phyloP scores from a whole-genome alignment of 2,797 vertebrate species.

The Scarus forsteni region DNA sequence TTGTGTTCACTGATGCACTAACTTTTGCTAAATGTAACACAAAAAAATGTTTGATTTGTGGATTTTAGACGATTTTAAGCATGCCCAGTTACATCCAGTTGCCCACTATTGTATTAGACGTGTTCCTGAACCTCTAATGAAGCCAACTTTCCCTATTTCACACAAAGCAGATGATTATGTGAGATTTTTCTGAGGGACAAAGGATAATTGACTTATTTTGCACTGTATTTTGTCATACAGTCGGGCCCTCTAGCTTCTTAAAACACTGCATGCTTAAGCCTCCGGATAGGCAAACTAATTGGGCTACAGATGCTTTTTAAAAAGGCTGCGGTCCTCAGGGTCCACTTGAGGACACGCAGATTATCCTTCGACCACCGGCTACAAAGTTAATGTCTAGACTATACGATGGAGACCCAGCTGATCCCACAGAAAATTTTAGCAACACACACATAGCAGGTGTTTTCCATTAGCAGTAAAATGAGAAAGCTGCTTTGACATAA shows the following conservation, averaged over 20 bases:
- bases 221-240: constrained; percentile 9
- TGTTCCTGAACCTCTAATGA: not conserved
- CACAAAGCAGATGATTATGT: not conserved
- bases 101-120: not conserved
- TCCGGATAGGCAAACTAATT: constrained; percentile 63
- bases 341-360: constrained; percentile 57
- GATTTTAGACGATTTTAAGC: not conserved
- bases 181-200: constrained; percentile 10
- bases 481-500: constrained; percentile 30
- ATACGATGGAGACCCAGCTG: constrained; percentile 36
- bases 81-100: not conserved
- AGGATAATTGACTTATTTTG: constrained; percentile 28
- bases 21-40: no score
- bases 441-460: constrained; percentile 56
- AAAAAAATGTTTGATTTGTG: no score
- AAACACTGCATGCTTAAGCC: constrained; percentile 40
- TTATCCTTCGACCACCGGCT: constrained; percentile 67
- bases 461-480: constrained; percentile 58
- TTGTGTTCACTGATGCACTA: no score
- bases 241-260: constrained; percentile 20
- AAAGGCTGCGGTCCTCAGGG: constrained; percentile 61
- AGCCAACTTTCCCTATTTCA: constrained; percentile 4
- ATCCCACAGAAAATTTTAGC: constrained; percentile 40
- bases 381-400: constrained; percentile 69
- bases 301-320: constrained; percentile 66